A percentile compares a stretch with the other conserved stretches of the same genome.
phyloP scores from a whole-genome alignment of 2,797 vertebrate genomes.

The Melanogrammus aeglefinus region DNA sequence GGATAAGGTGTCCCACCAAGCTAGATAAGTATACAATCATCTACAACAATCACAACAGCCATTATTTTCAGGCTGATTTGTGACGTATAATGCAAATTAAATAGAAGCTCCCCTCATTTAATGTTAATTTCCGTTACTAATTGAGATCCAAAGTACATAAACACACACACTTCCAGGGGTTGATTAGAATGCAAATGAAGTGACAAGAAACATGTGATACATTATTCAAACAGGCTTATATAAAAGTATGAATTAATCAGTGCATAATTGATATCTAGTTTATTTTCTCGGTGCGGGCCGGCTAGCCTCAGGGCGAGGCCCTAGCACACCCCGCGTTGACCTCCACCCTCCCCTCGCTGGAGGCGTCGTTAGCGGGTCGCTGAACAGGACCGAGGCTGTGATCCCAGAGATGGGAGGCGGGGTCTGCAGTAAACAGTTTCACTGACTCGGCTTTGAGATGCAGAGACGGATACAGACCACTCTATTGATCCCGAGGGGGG shows the following conservation, averaged over 20 bases:
- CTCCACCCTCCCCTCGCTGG: not conserved
- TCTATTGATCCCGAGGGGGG: too few relatives aligned
- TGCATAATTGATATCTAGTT: not conserved
- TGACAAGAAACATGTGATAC: not conserved
- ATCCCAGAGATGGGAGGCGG: not conserved
- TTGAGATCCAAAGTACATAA: not conserved
- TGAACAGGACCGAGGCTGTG: not conserved
- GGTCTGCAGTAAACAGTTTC: not conserved
- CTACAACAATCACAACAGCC: not conserved
- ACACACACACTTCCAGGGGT: not conserved
- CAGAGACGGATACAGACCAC: too few relatives aligned
- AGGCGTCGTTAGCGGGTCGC: not conserved
- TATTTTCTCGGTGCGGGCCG: too few relatives aligned
- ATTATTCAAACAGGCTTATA: not conserved
- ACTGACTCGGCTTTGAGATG: not conserved
- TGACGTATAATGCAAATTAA: not conserved
- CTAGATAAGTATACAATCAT: not conserved
- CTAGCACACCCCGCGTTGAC: too few relatives aligned
- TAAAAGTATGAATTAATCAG: not conserved
- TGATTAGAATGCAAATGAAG: not conserved
- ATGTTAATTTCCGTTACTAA: not conserved
- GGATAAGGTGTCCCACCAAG: not conserved
- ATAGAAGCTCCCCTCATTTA: not conserved
- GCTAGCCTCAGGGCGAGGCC: not conserved
- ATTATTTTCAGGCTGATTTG: slow-evolving; percentile 3